Conservation (phyloP, 2,888 invertebrate species). For the Hedychridium roseum region DNA sequence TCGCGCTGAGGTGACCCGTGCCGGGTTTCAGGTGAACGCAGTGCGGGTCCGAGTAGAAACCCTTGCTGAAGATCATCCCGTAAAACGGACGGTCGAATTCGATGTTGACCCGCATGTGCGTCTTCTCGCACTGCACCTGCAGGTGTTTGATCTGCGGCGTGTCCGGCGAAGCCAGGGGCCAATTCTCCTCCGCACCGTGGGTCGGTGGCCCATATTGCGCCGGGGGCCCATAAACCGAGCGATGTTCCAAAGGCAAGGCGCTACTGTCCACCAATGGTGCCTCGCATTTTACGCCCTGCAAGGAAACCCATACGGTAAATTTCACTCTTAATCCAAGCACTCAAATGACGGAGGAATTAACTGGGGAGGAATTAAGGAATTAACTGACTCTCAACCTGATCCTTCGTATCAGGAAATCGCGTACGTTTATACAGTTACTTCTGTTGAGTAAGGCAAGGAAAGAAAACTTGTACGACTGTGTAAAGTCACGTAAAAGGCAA, state of each 20-base stretch:
- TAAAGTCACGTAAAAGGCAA: too few relatives aligned
- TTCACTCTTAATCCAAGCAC: too few relatives aligned
- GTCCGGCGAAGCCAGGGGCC: conserved; percentile 88
- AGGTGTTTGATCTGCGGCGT: conserved; percentile 93
- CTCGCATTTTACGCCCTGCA: conserved; percentile 80
- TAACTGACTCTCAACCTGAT: too few relatives aligned
- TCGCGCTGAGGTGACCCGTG: conserved; percentile 88
- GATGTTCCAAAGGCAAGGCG: conserved; percentile 81
- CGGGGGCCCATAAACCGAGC: conserved; percentile 74
- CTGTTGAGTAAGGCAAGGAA: too few relatives aligned
- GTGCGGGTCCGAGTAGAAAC: conserved; percentile 89
- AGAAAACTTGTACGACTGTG: too few relatives aligned
- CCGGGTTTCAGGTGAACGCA: conserved; percentile 93
- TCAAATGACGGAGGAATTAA: too few relatives aligned
- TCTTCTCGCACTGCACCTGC: conserved; percentile 95
- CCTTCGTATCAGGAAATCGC: too few relatives aligned
- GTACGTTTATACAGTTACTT: too few relatives aligned
- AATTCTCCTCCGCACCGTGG: conserved; percentile 77
- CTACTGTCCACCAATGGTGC: conserved; percentile 82
- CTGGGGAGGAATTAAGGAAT: too few relatives aligned
- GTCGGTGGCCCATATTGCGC: conserved; percentile 66
- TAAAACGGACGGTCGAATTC: conserved; percentile 95
- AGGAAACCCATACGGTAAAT: conserved; percentile 18
- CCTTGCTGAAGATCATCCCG: conserved; percentile 96
- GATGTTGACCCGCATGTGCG: conserved; percentile 93